These are phyloP conservation scores for Pterostichus niger DNA, from an alignment of 2,888 invertebrate species.

Conservation along the genomic window DNA sequence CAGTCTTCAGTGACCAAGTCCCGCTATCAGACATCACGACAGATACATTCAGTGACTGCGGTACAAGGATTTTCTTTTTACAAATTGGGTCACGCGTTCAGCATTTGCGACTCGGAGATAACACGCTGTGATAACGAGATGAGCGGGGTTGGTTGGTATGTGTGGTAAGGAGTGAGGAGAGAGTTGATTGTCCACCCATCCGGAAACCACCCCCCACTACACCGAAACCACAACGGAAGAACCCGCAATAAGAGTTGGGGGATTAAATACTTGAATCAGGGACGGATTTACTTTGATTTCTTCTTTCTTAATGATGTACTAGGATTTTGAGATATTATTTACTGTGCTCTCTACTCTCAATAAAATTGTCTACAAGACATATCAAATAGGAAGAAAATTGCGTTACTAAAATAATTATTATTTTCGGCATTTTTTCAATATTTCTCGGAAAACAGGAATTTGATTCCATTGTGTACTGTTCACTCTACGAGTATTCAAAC, in stretches of 20 bases:
- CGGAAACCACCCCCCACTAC: no score
- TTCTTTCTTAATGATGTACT: background rate
- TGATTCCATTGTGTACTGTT: no score
- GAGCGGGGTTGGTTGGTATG: background rate
- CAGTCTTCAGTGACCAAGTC: background rate
- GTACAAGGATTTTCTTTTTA: conserved; percentile 19
- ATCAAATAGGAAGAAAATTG: no score
- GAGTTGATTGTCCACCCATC: background rate
- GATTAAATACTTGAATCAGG: background rate
- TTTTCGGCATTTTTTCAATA: no score
- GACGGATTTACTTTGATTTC: conserved; percentile 12
- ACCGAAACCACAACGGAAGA: background rate
- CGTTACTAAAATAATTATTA: no score
- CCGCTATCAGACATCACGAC: background rate
- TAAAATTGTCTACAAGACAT: no score
- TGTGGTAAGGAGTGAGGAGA: background rate
- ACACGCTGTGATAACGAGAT: conserved; percentile 42
- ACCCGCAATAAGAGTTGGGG: background rate
- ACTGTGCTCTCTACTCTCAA: no score
- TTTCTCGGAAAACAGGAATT: no score
- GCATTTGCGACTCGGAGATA: conserved; percentile 18
- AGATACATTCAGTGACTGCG: conserved; percentile 1
- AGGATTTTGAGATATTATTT: no score
- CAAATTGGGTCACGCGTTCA: conserved; percentile 38
- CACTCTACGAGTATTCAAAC: no score